Conservation (phyloP, 30 jellyfish, hydroid and myxozoan genomes). For the Hydractinia echinata region DNA sequence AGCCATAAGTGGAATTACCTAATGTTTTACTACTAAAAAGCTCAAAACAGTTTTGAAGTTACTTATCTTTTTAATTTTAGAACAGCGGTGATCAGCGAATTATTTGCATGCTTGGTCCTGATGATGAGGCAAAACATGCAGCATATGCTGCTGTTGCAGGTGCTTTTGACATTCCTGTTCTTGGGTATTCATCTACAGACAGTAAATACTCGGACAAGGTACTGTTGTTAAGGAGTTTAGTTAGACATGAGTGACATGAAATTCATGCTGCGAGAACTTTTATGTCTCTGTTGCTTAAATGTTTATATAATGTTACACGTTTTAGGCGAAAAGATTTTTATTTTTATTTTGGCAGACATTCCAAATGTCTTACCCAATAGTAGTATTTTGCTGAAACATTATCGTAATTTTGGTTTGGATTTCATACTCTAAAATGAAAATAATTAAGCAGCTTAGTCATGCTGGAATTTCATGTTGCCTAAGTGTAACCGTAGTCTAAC, state of each 20-base stretch:
- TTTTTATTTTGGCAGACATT: too few relatives aligned
- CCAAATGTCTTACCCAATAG: too few relatives aligned
- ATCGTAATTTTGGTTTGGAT: too few relatives aligned
- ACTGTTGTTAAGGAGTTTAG: not conserved
- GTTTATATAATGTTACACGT: not conserved
- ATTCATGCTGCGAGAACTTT: not conserved
- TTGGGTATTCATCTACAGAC: constrained; percentile 14
- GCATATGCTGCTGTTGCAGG: constrained; percentile 10
- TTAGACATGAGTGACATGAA: not conserved
- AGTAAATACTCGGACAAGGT: constrained; percentile 29
- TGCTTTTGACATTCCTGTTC: constrained; percentile 30
- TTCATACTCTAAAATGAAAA: too few relatives aligned
- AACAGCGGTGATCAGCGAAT: not conserved
- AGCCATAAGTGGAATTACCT: too few relatives aligned
- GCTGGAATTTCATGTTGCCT: too few relatives aligned
- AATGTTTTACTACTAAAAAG: too few relatives aligned
- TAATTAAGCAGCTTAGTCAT: too few relatives aligned
- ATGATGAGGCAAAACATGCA: constrained; percentile 7
- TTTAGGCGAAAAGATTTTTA: not conserved
- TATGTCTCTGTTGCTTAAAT: not conserved
- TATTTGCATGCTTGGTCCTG: constrained; percentile 31
- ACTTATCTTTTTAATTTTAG: not conserved
- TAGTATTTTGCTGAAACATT: too few relatives aligned
- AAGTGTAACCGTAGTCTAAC: too few relatives aligned
- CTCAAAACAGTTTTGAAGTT: too few relatives aligned